These are phyloP conservation scores for Pitangus sulphuratus DNA, from an alignment of 2,797 vertebrate genomes.

Conservation along the genomic window DNA sequence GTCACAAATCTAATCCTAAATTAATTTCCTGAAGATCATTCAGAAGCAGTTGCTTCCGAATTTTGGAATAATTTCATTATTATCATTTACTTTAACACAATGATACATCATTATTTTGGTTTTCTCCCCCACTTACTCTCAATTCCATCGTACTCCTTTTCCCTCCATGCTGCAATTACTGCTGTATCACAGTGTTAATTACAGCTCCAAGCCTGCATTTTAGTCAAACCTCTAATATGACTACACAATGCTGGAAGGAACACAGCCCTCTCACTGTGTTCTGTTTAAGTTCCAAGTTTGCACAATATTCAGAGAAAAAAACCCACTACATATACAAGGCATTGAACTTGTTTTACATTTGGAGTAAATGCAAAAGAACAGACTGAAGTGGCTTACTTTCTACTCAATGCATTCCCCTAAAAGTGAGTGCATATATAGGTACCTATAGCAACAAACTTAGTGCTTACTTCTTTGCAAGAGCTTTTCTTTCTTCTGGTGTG, in stretches of 20 bases:
- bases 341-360: neutral
- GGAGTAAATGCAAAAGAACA: neutral
- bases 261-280: neutral
- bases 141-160: neutral
- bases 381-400: neutral
- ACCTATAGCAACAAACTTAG: neutral
- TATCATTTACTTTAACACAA: neutral
- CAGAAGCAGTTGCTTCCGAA: neutral
- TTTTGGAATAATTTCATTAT: neutral
- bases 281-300: neutral
- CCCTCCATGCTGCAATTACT: neutral
- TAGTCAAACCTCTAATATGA: neutral
- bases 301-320: neutral
- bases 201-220: neutral
- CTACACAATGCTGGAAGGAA: neutral
- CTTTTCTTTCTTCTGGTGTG: constrained; percentile 92
- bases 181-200: neutral
- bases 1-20: neutral
- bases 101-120: neutral
- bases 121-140: neutral
- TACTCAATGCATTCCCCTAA: neutral
- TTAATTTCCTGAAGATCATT: neutral
- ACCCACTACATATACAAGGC: fast-evolving
- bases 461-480: constrained; percentile 96
- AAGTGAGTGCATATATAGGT: neutral